These are phyloP conservation scores for Corydoras sp. DNA, from an alignment of 2,113 vertebrate genomes.

Conservation along the genomic window DNA sequence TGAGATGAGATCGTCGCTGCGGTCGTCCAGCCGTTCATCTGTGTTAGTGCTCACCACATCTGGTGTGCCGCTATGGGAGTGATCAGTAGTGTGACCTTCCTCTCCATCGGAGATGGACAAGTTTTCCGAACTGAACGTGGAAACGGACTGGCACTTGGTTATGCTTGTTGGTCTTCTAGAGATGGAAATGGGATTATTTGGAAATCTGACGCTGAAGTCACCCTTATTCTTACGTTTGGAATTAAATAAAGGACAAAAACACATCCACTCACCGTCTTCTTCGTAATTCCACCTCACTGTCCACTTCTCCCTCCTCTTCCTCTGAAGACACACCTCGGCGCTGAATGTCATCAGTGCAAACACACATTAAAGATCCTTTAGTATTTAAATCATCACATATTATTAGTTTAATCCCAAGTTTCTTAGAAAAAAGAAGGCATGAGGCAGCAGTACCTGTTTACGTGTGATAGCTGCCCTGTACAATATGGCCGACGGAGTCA, in stretches of 20 bases:
- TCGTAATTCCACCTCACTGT: conserved; percentile 85
- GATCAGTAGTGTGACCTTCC: conserved; percentile 86
- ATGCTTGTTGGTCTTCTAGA: conserved; percentile 72
- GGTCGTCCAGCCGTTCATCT: conserved; percentile 80
- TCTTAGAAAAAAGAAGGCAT: too few species aligned
- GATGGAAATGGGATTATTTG: neutral
- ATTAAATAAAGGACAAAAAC: too few species aligned
- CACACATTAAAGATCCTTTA: too few species aligned
- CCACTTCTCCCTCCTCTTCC: conserved; percentile 89
- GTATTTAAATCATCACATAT: too few species aligned
- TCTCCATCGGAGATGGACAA: conserved; percentile 80
- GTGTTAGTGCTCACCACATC: conserved; percentile 89
- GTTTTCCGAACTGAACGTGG: conserved; percentile 89
- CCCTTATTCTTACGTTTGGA: too few species aligned
- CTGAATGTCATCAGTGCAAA: conserved; percentile 51
- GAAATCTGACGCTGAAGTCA: too few species aligned
- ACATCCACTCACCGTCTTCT: conserved; percentile 70
- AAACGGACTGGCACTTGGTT: conserved; percentile 83
- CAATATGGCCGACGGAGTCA: conserved; percentile 82
- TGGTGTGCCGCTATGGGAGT: conserved; percentile 84
- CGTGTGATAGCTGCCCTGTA: conserved; percentile 88
- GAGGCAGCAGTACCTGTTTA: conserved; percentile 71
- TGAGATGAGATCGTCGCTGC: conserved; percentile 82
- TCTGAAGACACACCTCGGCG: conserved; percentile 85
- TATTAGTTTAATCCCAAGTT: too few species aligned